Conservation (phyloP, 2,113 vertebrate species). For the Channa argus region DNA sequence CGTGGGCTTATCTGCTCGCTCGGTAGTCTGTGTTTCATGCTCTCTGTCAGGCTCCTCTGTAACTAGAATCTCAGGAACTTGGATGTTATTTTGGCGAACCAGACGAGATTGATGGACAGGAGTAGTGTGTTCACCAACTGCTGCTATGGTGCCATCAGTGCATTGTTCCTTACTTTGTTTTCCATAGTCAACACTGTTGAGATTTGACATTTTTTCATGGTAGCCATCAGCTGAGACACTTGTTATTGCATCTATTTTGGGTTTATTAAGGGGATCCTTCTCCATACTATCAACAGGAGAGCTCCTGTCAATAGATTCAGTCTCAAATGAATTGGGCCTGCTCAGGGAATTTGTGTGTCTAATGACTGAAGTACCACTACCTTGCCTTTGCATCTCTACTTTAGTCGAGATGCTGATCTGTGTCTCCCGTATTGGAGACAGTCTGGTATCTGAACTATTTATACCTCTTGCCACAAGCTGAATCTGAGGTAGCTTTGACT, state of each 20-base stretch:
- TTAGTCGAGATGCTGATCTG: constrained; percentile 77
- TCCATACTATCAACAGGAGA: constrained; percentile 86
- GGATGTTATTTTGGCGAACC: constrained; percentile 96
- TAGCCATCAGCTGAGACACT: constrained; percentile 61
- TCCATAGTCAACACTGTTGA: constrained; percentile 68
- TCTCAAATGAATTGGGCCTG: constrained; percentile 92
- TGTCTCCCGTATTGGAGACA: constrained; percentile 83
- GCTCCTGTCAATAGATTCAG: constrained; percentile 87
- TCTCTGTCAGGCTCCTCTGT: constrained; percentile 97
- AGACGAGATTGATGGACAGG: constrained; percentile 88
- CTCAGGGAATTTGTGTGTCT: constrained; percentile 97
- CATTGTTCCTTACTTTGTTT: constrained; percentile 74
- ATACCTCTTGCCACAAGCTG: constrained; percentile 84
- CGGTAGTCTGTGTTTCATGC: constrained; percentile 84
- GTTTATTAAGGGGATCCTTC: constrained; percentile 81
- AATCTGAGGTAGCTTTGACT: constrained; percentile 84
- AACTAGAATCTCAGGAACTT: constrained; percentile 97
- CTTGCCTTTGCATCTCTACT: constrained; percentile 89
- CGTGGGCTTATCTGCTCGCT: constrained; percentile 85
- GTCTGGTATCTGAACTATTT: constrained; percentile 82
- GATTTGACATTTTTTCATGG: constrained; percentile 77
- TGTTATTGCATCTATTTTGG: constrained; percentile 72
- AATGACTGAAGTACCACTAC: constrained; percentile 96
- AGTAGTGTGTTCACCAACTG: constrained; percentile 71
- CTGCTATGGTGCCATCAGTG: constrained; percentile 64